Evolutionary conservation across 2,797 vertebrate species (phyloP).

Genomic region (Melopsittacus undulatus): DNA sequence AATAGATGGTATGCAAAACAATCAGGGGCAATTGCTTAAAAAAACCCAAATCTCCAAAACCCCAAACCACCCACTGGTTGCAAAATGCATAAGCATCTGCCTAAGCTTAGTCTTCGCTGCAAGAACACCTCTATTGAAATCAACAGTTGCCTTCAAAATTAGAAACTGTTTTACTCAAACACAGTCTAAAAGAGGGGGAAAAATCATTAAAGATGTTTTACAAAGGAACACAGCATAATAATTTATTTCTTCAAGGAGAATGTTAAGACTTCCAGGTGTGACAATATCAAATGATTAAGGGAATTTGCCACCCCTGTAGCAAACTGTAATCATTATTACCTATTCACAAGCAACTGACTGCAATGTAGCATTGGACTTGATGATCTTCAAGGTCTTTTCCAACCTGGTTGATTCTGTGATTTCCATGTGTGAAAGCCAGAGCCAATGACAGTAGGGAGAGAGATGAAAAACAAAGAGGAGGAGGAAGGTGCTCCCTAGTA

Average conservation of each 20-base stretch:
- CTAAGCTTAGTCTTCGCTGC: background rate
- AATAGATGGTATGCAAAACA: background rate
- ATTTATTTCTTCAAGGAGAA: background rate
- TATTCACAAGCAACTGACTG: background rate
- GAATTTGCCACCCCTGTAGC: background rate
- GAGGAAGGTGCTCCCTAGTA: background rate
- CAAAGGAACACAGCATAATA: background rate
- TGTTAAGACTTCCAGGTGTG: background rate
- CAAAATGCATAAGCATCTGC: background rate
- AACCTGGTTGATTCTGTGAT: background rate
- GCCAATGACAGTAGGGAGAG: background rate
- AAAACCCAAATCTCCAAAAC: background rate
- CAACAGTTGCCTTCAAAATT: background rate
- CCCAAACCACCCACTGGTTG: background rate
- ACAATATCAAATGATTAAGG: background rate
- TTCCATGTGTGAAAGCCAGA: fast-evolving
- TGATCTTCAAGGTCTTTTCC: background rate
- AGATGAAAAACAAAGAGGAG: background rate
- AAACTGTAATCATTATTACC: fast-evolving
- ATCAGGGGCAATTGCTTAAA: background rate
- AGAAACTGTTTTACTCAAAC: background rate
- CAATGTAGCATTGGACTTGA: background rate
- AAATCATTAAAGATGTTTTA: background rate
- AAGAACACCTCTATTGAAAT: background rate
- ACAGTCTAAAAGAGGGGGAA: background rate